Percentiles rank a stretch among this genome's conserved stretches.
Evolutionary conservation across 2,113 vertebrate genomes (phyloP).

Genomic region (Uria aalge): DNA sequence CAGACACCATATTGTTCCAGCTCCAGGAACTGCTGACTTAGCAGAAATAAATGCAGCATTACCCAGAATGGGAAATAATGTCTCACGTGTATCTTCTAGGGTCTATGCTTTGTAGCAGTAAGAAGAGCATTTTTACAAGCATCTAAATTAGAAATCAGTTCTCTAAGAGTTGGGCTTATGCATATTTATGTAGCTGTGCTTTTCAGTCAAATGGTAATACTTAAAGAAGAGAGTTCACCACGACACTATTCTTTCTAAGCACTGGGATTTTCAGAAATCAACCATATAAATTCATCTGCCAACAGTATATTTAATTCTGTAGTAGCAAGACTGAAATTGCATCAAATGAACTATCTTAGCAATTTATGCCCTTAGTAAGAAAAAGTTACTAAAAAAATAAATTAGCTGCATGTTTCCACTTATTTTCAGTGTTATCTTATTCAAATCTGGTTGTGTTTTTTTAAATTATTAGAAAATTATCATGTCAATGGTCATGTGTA

Average conservation of each 20-base stretch:
- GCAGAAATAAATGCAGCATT: neutral
- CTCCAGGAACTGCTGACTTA: neutral
- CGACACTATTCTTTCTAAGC: neutral
- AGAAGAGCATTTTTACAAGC: neutral
- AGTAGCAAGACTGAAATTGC: neutral
- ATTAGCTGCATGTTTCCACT: neutral
- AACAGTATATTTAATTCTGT: neutral
- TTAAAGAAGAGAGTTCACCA: neutral
- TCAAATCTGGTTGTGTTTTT: neutral
- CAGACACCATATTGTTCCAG: neutral
- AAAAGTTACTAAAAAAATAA: neutral
- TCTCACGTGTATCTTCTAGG: neutral
- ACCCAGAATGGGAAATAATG: neutral
- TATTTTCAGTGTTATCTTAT: neutral
- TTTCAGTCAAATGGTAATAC: neutral
- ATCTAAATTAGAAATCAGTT: neutral
- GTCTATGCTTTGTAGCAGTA: neutral
- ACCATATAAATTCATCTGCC: neutral
- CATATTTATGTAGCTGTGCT: neutral
- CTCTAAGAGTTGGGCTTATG: neutral
- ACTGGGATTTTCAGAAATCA: neutral
- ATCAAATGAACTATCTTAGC: neutral
- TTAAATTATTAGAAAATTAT: neutral
- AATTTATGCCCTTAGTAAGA: neutral
- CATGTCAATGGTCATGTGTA: neutral